phyloP scores from a whole-genome alignment of 2,113 vertebrate genomes.

The Grammomys surdaster region DNA sequence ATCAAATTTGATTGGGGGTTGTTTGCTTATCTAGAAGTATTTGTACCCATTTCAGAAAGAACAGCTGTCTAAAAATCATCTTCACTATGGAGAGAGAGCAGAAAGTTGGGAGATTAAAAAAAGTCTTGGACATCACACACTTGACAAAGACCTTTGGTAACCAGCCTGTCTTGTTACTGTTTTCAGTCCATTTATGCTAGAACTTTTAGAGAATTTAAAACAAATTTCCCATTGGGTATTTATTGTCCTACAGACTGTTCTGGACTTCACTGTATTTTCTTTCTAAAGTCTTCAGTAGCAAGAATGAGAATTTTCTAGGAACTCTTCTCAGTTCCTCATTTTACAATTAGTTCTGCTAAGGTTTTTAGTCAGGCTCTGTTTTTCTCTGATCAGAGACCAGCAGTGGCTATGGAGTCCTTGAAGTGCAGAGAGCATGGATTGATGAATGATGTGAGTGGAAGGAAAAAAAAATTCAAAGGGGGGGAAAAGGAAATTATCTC shows the following conservation, averaged over 20 bases:
- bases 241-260: background rate
- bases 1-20: background rate
- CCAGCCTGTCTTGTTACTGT: background rate
- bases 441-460: background rate
- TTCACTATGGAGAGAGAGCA: background rate
- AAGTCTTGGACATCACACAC: background rate
- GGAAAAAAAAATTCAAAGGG: background rate
- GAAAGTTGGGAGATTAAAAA: background rate
- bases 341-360: slow-evolving; percentile 1
- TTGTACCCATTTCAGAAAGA: background rate
- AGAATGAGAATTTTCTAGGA: slow-evolving; percentile 39
- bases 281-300: slow-evolving; percentile 18
- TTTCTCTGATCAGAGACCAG: background rate
- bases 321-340: background rate
- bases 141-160: background rate
- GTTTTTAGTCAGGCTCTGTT: slow-evolving; percentile 8
- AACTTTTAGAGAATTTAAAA: background rate
- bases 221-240: background rate
- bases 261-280: background rate
- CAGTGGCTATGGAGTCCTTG: background rate
- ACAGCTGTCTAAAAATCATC: background rate
- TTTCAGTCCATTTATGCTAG: background rate
- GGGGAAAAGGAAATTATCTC: background rate
- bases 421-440: background rate
- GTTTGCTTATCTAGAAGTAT: background rate